Evolutionary conservation across 2,888 invertebrate species (phyloP).

Genomic region (Pseudococcus jackbeardsleyi): DNA sequence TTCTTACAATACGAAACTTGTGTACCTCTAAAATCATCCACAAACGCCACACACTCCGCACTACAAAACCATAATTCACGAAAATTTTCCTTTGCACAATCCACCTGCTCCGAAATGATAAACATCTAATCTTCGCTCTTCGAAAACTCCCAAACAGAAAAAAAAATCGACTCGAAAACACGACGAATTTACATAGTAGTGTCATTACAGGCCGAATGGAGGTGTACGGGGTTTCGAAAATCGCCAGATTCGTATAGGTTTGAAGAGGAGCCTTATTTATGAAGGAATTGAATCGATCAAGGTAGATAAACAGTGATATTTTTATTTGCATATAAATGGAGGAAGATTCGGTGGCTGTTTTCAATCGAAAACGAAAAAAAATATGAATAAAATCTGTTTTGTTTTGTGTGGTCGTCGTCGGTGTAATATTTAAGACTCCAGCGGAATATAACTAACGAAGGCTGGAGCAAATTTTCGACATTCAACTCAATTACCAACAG

Average conservation of each 20-base stretch:
- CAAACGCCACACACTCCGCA: neutral
- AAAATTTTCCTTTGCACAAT: neutral
- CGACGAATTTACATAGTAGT: slow-evolving; percentile 29
- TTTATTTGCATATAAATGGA: slow-evolving; percentile 57
- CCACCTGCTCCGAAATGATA: neutral
- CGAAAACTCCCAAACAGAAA: neutral
- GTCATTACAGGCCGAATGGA: neutral
- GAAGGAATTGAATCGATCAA: slow-evolving; percentile 18
- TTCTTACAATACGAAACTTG: too few species aligned
- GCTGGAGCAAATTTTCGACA: neutral
- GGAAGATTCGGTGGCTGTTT: neutral
- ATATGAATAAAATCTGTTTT: neutral
- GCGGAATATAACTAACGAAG: neutral
- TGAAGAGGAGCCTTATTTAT: neutral
- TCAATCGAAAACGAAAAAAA: slow-evolving; percentile 26
- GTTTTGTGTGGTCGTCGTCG: neutral
- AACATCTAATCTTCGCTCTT: neutral
- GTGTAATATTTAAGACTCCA: neutral
- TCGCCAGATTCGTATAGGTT: neutral
- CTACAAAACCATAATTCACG: neutral
- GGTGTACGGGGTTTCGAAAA: neutral
- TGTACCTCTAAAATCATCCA: too few species aligned
- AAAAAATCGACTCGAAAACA: neutral
- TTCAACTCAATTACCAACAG: neutral
- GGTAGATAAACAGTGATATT: slow-evolving; percentile 36